Conservation (phyloP, 1,140 invertebrate genomes). For the Meloidogyne chitwoodi region DNA sequence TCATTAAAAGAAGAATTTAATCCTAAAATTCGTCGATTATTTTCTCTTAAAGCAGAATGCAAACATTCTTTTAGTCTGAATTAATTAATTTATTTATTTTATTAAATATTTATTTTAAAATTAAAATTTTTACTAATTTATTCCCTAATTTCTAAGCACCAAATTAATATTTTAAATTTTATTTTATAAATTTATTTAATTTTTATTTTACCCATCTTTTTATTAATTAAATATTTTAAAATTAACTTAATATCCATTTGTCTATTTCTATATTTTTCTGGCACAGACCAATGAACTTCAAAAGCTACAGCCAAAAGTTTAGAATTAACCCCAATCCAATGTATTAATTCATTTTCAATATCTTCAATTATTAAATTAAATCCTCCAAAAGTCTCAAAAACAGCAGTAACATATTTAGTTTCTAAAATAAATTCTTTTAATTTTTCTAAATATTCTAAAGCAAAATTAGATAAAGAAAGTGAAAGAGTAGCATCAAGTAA, state of each 20-base stretch:
- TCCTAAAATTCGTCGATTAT: constrained; percentile 43
- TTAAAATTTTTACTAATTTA: background rate
- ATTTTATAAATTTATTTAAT: no score
- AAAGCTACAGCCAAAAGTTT: constrained; percentile 44
- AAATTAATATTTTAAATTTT: no score
- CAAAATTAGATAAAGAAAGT: constrained; percentile 4
- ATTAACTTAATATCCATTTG: constrained; percentile 41
- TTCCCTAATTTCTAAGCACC: background rate
- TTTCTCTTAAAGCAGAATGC: constrained; percentile 41
- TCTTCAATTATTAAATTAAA: constrained; percentile 39
- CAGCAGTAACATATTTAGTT: constrained; percentile 45
- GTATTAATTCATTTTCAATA: constrained; percentile 42
- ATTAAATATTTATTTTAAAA: background rate
- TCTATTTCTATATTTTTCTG: constrained; percentile 40
- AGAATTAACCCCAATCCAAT: constrained; percentile 41
- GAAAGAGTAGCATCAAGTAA: background rate
- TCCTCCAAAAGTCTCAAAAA: constrained; percentile 47
- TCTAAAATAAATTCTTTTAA: constrained; percentile 11
- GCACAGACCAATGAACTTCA: constrained; percentile 54
- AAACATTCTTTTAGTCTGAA: constrained; percentile 48
- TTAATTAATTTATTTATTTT: background rate
- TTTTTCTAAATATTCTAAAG: constrained; percentile 14
- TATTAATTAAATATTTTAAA: background rate
- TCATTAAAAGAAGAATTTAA: constrained; percentile 35
- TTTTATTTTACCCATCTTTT: no score